Evolutionary conservation across 2,888 invertebrate species (phyloP), one percentile per base, ranked within the genome.

Genomic region (Exocentrus adspersus): DNA sequence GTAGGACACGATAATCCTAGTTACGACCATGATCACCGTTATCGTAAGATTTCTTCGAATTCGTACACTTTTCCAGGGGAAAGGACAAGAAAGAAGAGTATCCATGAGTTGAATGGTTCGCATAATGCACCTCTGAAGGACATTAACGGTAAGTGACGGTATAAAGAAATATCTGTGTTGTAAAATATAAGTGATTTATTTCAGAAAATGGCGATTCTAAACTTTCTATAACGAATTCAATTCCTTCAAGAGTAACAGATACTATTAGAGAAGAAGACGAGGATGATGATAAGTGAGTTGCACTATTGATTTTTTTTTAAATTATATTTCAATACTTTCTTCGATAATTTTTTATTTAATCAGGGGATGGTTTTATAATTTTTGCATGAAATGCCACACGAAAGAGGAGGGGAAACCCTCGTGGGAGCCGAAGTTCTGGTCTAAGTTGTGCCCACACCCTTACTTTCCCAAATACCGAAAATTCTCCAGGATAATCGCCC

Each of bases 341-440:
- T 37, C 3, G 9, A 37, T 12, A 12, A 37, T 37, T 37, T 10
- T 7, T 12, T 9, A 28, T 12, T 53, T 57, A 12, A 2, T 14
- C 46, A 57, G 57, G 14, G 14, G 16, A 21, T 57, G 57, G 57
- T 57, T 28, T 17, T 57, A 57, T 32, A 46, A 46, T 9, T 57
- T 57, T 12, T 57, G 57, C 32, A 10, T 57, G 20, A 57, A 57
- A 14, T 57, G 57, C 21, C 28, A 32, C 10, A 19, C 46, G 9
- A 57, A 20, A 24, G 45, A 45, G n/a, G 57, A 57, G 2, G 32
- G 30, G 9, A 72, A 75, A 54, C 80, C 92, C 20, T 89, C 93
- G 12, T 94, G 93, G 93, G 91, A 93, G 79, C 94, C 94, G n/a
- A 86, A 89, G 0, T 85, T 89, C 73, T 94, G 93, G 93, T 88